These are phyloP conservation scores for Colaptes auratus DNA, from an alignment of 2,113 vertebrate genomes.

Conservation along the genomic window DNA sequence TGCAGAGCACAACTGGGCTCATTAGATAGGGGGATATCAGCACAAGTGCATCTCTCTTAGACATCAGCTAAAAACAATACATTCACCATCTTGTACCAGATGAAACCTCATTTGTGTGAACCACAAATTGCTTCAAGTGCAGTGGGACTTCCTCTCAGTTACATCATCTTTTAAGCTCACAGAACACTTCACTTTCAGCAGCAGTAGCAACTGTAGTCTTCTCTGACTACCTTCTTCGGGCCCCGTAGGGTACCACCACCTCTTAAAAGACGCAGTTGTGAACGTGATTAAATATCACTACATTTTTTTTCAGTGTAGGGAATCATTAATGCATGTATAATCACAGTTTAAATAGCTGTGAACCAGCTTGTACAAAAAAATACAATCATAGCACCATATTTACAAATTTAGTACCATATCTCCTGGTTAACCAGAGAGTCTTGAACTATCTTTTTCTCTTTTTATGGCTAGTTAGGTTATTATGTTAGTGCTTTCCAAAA, in stretches of 20 bases:
- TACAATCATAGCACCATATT: slow-evolving; percentile 79
- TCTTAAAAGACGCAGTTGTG: background rate
- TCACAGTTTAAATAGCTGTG: slow-evolving; percentile 76
- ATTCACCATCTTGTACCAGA: slow-evolving; percentile 27
- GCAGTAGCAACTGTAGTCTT: background rate
- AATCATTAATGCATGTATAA: slow-evolving; percentile 58
- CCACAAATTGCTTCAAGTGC: slow-evolving; percentile 13
- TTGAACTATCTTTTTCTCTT: slow-evolving; percentile 56
- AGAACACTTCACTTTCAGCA: background rate
- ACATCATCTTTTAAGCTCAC: background rate
- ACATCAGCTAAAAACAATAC: slow-evolving; percentile 34
- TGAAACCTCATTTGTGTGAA: slow-evolving; percentile 33
- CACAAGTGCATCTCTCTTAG: background rate
- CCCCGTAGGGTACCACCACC: background rate
- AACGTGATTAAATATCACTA: slow-evolving; percentile 61
- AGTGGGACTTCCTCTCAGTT: background rate
- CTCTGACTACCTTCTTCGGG: background rate
- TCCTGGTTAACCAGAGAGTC: slow-evolving; percentile 64
- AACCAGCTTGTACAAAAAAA: slow-evolving; percentile 69
- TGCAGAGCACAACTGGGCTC: background rate
- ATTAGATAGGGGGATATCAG: background rate
- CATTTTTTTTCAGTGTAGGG: slow-evolving; percentile 49
- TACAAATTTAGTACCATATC: slow-evolving; percentile 77
- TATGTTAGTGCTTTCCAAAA: slow-evolving; percentile 74
- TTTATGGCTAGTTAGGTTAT: slow-evolving; percentile 76